Base-by-base conservation (phyloP, 1,140 invertebrate species). In the Parapsyche elsis region DNA sequence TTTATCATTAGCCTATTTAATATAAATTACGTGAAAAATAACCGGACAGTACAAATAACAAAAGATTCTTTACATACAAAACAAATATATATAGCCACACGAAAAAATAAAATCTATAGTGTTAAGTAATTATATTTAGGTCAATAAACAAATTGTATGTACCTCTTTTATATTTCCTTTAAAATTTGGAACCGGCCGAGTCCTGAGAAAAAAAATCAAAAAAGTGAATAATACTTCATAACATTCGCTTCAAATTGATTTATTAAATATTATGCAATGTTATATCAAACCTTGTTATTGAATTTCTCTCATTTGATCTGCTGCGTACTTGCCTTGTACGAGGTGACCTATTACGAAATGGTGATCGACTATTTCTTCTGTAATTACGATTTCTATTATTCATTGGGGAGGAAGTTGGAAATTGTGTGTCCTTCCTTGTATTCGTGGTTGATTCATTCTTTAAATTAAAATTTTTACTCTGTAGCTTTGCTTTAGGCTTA, bases 11-110 rank as follows among this genome's bases (percentile, higher is more conserved):
- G 9, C 9, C 24, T 23, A 59, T 5, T 61, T 73, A 73, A 45
- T 44, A 59, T 14, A 59, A 76, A 24, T 14, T n/a, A n/a, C n/a
- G n/a, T n/a, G n/a, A 74, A 76, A 49, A 21, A 76, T 4, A 59
- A 76, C n/a, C n/a, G n/a, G n/a, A n/a, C n/a, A n/a, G n/a, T 46
- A 45, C 16, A 71, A 46, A 46, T 46, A 5, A 46, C 12, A 46
- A 46, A 46, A 7, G 12, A 46, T n/a, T n/a, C n/a, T n/a, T n/a
- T n/a, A n/a, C n/a, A n/a, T n/a, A n/a, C n/a, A n/a, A n/a, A 2
- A 10, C 10, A 16, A 2, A 4, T 21, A 57, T 10, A 16, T n/a
- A 21, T 19, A 21, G 23, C 2, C 5, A 21, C 24, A 21, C n/a
- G 5, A 67, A 67, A 67, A 67, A 67, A 16, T 14, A 26, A n/a